Base-by-base conservation (phyloP, 2,797 vertebrate species). In the Hippoglossus hippoglossus region DNA sequence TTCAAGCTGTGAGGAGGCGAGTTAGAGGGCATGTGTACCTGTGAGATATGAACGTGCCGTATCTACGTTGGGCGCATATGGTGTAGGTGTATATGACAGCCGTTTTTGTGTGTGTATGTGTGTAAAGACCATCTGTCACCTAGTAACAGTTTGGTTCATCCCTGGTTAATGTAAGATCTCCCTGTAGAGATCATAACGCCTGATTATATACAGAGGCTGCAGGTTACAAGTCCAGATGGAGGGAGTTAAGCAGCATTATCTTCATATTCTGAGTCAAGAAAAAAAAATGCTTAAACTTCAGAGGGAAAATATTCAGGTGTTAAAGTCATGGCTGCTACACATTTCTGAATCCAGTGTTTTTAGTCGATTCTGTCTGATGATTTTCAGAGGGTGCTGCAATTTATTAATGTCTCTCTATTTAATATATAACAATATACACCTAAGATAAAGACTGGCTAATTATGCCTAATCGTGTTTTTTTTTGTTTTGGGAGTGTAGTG, bases 111-210 rank as follows among this genome's bases (percentile, higher is more conserved):
- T 73, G 41, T 56, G 52, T 79, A 63, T 73, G 41, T 57, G 52
- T 73, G 41, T 57, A 49, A 69, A 74, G 78, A 80, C 91, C 91
- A 94, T 93, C 91, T 94, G 93, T 93, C 84, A 87, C 80, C 79
- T 79, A 83, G 80, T 80, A 87, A 89, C 80, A 52, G 78, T 88
- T 84, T 79, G 72, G 65, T 49, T 82, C 85, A 87, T 88, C 83
- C 81, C 73, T 82, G 75, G 82, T 87, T 78, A 67, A 89, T 82
- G 75, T 82, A 74, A 81, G 73, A 83, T 83, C 62, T 83, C 82
- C 81, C 77, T 63, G 65, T 64, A 68, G 80, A 68, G 65, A 83
- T 86, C 77, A 75, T 80, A 80, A 78, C 64, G 73, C 65, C 73
- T 81, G 79, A 89, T 88, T 87, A 82, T 80, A 77, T 71, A 63